Evolutionary conservation across 2,888 invertebrate species (phyloP), one percentile per base, ranked within the genome.

Genomic region (Drosophila lutescens): DNA sequence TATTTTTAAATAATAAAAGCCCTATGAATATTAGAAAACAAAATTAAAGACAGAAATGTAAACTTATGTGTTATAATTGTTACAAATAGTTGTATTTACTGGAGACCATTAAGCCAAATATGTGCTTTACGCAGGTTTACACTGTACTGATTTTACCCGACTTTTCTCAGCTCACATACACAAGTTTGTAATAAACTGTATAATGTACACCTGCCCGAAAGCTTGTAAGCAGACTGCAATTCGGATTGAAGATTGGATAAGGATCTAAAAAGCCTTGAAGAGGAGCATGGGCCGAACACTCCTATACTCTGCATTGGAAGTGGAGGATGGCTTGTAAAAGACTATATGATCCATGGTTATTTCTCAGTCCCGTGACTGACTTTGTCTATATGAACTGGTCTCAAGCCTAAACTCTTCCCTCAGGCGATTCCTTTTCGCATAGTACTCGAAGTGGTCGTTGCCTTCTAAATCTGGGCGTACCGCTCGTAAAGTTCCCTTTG

Each of bases 261-360:
- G 10, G 12, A 10, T 41, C 17, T 41, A 17, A 17, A 5, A 41
- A 5, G 6, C 17, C 17, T 17, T 41, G 17, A 41, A 41, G 4
- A 17, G 10, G 2, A 5, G 34, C 38, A 49, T 50, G 1, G 80
- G 80, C 32, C 41, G 7, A 2, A 80, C 15, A 2, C 50, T 41
- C 0, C 80, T 80, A 10, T 80, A 80, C 0, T 56, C 68, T 0
- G 73, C 80, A 44, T 83, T 80, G 1, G 76, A 68, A 9, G 78
- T 83, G 0, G 9, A 6, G 3, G 73, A 41, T 0, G 44, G 38
- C 30, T 17, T 70, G 2, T 49, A 56, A 9, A 40, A 3, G 40
- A 17, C 9, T 43, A 80, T 10, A 8, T 80, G 67, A 5, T 20
- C 20, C 80, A 83, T 68, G 1, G 62, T 40, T 2, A 40, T 40